phyloP scores from a whole-genome alignment of 2,113 vertebrate species.

The Perccottus glenii region DNA sequence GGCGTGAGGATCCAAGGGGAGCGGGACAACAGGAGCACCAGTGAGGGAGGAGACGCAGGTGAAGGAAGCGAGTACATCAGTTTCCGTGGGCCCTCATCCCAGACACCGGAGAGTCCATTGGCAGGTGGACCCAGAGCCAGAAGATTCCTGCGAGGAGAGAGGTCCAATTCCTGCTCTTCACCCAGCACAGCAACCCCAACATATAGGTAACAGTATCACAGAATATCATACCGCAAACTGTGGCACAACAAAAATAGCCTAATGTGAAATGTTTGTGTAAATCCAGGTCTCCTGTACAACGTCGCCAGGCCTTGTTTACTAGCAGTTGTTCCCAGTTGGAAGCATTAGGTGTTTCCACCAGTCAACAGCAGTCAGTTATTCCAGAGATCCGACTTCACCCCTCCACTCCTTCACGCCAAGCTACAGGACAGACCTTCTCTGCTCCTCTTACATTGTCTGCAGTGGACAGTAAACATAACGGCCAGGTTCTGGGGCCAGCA shows the following conservation, averaged over 20 bases:
- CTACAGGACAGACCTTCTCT: conserved; percentile 35
- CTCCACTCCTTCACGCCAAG: conserved; percentile 54
- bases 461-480: conserved; percentile 34
- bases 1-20: conserved; percentile 67
- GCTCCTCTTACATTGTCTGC: conserved; percentile 17
- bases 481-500: background rate
- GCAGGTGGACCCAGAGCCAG: conserved; percentile 79
- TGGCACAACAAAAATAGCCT: background rate
- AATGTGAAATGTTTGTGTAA: background rate
- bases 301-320: conserved; percentile 77
- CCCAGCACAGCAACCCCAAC: conserved; percentile 81
- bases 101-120: conserved; percentile 73
- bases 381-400: conserved; percentile 83
- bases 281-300: conserved; percentile 78
- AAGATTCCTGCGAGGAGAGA: conserved; percentile 83
- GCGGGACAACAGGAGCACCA: conserved; percentile 41
- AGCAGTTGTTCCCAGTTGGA: conserved; percentile 93
- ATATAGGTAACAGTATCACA: conserved; percentile 63
- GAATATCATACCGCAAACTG: background rate
- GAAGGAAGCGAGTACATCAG: conserved; percentile 81
- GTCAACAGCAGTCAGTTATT: conserved; percentile 72
- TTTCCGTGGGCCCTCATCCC: conserved; percentile 83
- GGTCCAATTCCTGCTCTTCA: conserved; percentile 93
- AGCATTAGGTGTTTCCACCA: conserved; percentile 68
- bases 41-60: conserved; percentile 52